phyloP scores from a whole-genome alignment of 2,113 vertebrate species.

The Leucosticte australis region DNA sequence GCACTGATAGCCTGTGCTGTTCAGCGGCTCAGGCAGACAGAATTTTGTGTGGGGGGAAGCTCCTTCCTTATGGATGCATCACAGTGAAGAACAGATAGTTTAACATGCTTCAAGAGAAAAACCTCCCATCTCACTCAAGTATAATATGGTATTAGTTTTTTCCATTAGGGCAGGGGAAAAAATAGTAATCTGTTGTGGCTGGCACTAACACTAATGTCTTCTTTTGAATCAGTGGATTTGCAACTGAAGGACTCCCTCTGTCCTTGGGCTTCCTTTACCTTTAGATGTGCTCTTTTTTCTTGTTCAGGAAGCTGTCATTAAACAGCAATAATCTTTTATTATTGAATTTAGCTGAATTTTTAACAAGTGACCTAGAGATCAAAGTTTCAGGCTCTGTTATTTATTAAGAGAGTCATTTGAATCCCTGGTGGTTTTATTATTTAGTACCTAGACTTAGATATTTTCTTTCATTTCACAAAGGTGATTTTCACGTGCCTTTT shows the following conservation, averaged over 20 bases:
- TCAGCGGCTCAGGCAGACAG: neutral
- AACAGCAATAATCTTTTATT: slow-evolving; percentile 12
- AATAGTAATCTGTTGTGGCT: neutral
- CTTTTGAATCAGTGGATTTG: neutral
- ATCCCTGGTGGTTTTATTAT: neutral
- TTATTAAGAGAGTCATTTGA: neutral
- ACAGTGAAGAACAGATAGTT: neutral
- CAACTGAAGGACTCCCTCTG: neutral
- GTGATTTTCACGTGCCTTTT: neutral
- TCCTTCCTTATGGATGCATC: neutral
- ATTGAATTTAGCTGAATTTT: slow-evolving; percentile 9
- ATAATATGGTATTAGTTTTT: neutral
- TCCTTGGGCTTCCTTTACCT: neutral
- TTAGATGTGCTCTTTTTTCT: neutral
- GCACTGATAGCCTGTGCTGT: neutral
- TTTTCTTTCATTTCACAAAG: slow-evolving; percentile 12
- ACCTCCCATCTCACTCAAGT: neutral
- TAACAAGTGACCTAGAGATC: neutral
- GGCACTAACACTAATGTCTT: fast-evolving
- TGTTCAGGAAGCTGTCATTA: neutral
- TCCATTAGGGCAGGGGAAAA: neutral
- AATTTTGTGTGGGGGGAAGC: neutral
- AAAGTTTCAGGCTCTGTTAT: neutral
- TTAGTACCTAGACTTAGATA: neutral
- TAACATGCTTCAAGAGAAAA: neutral